Evolutionary conservation across 2,113 vertebrate species (phyloP).

Genomic region (Nansenia antarctica): DNA sequence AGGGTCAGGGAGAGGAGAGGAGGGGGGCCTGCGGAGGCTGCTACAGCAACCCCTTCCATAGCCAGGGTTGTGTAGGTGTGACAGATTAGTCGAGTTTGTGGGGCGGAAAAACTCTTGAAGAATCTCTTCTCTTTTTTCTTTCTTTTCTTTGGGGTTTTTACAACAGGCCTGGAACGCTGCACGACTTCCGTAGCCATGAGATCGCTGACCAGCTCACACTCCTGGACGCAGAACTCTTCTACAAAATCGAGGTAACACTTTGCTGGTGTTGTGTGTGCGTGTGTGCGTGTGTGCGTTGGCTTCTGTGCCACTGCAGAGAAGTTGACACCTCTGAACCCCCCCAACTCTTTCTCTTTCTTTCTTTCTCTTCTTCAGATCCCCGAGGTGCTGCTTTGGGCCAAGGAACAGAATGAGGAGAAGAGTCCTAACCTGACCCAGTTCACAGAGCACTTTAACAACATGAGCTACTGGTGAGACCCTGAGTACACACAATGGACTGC

Average conservation of each 20-base stretch:
- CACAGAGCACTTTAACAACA: conserved; percentile 99
- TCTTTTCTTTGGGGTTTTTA: too few species aligned
- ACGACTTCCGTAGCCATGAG: conserved; percentile 98
- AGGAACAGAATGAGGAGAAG: conserved; percentile 99
- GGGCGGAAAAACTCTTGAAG: too few species aligned
- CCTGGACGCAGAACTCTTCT: conserved; percentile 95
- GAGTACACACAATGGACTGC: too few species aligned
- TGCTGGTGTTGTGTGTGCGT: neutral
- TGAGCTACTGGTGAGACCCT: conserved; percentile 97
- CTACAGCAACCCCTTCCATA: neutral
- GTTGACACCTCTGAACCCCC: neutral
- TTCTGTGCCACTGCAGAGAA: neutral
- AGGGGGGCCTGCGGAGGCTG: too few species aligned
- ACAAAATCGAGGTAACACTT: conserved; percentile 89
- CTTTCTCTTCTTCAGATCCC: conserved; percentile 82
- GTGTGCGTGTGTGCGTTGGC: too few species aligned
- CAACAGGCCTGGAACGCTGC: conserved; percentile 91
- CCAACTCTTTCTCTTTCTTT: neutral
- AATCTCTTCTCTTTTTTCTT: too few species aligned
- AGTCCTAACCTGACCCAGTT: conserved; percentile 99
- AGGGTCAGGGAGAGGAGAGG: neutral
- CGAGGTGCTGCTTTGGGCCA: conserved; percentile 97
- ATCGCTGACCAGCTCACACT: conserved; percentile 97
- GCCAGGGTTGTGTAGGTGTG: too few species aligned
- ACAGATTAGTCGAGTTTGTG: too few species aligned